Evolutionary conservation across 1,140 invertebrate species (phyloP).

Genomic region (Reticulitermes speratus): DNA sequence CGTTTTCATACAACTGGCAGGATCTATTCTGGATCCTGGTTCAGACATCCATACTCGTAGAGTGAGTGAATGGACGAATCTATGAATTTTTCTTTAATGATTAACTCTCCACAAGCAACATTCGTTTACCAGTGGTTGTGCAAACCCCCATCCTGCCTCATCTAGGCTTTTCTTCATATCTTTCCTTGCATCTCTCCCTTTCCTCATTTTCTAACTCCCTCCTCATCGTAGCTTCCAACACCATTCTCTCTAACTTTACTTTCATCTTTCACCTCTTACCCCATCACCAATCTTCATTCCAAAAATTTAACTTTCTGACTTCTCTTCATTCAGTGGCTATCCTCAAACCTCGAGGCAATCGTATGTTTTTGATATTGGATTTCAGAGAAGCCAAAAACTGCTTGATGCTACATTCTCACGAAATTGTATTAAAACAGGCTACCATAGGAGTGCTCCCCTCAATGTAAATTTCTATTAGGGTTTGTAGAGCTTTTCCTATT

Average conservation of each 20-base stretch:
- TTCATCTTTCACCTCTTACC: not conserved
- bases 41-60: no score
- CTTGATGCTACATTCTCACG: not conserved
- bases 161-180: not conserved
- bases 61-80: not conserved
- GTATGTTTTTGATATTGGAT: not conserved
- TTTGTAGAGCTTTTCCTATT: not conserved
- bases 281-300: not conserved
- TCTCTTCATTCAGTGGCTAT: not conserved
- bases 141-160: not conserved
- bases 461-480: not conserved
- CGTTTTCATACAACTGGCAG: not conserved
- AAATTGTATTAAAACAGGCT: not conserved
- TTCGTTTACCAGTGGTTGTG: not conserved
- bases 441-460: not conserved
- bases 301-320: slow-evolving; percentile 17
- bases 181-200: not conserved
- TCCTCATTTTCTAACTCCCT: not conserved
- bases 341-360: not conserved
- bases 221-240: not conserved
- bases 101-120: not conserved
- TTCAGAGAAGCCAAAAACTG: not conserved
- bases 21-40: not conserved
- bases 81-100: slow-evolving; percentile 1
- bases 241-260: not conserved